Evolutionary conservation across 2,888 invertebrate species (phyloP).

Genomic region (Tenthredo distinguenda): DNA sequence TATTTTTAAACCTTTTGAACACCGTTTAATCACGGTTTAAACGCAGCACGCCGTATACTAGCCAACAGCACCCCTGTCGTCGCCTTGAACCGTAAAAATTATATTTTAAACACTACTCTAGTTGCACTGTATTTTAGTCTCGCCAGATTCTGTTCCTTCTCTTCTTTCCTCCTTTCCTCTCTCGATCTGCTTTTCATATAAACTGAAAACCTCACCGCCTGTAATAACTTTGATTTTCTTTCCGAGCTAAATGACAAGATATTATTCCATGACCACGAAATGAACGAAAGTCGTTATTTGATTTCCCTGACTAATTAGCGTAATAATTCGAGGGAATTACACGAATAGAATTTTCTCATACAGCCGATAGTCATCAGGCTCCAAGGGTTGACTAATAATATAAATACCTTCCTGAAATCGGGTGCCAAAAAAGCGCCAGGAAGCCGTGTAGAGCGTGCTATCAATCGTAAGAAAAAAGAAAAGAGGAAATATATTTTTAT

Average conservation of each 20-base stretch:
- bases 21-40: constrained; percentile 31
- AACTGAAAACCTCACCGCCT: neutral
- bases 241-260: neutral
- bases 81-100: constrained; percentile 39
- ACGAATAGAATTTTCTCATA: neutral
- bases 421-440: neutral
- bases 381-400: constrained; percentile 8
- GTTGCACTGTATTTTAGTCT: constrained; percentile 35
- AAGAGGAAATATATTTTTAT: neutral
- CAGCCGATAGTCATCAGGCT: neutral
- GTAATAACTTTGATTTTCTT: neutral
- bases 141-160: neutral
- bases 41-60: constrained; percentile 1
- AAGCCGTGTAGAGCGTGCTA: neutral
- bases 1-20: constrained; percentile 38
- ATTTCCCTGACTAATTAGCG: neutral
- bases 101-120: constrained; percentile 44
- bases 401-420: neutral
- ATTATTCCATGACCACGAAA: neutral
- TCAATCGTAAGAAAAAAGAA: neutral
- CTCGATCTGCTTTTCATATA: neutral
- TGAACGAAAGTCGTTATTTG: neutral
- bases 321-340: neutral
- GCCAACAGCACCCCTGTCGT: constrained; percentile 33
- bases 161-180: neutral